Base-by-base conservation (phyloP, 2,888 invertebrate genomes). In the Agonopterix heracliana region DNA sequence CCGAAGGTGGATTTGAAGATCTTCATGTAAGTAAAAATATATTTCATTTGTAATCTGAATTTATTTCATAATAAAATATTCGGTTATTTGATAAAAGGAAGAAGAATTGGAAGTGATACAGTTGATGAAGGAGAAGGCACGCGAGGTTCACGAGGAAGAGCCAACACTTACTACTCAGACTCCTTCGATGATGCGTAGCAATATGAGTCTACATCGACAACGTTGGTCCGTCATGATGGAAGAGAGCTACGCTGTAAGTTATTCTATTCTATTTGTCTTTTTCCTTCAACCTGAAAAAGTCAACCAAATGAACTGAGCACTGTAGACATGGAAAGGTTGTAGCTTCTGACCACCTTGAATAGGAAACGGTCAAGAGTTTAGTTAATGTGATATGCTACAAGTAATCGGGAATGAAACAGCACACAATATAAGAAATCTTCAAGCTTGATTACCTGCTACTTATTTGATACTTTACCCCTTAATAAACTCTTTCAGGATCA, bases 51-150 rank as follows among this genome's bases (percentile, higher is more conserved):
- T 26, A 5, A 26, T 26, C 17, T 17, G 2, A 17, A 17, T 26
- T 17, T 26, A 26, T 26, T 26, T 26, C 11, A 38, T n/a, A 10
- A 38, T 38, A 38, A 4, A 38, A 38, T 38, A 38, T 11, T 11
- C 3, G 10, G 10, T n/a, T 1, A 2, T 38, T 38, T 11, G 9
- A 38, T 38, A 38, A 38, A 38, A 26, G 26, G 26, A 26, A 26
- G 67, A 64, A 51, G 73, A 81, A 45, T 57, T 86, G 26, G 71
- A 74, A 45, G 76, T 86, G 64, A 79, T 87, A 38, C 74, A 78
- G 48, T 36, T 80, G 48, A 81, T 87, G 78, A 75, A 79, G 52
- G 78, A 79, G 10, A 81, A 84, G 50, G 54, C 66, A 1, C 74
- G 73, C 0, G 82, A 83, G 63, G 70, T 80, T 2, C 76, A 66